Evolutionary conservation across 2,797 vertebrate species (phyloP).

Genomic region (Mormyrus hasselquistii): DNA sequence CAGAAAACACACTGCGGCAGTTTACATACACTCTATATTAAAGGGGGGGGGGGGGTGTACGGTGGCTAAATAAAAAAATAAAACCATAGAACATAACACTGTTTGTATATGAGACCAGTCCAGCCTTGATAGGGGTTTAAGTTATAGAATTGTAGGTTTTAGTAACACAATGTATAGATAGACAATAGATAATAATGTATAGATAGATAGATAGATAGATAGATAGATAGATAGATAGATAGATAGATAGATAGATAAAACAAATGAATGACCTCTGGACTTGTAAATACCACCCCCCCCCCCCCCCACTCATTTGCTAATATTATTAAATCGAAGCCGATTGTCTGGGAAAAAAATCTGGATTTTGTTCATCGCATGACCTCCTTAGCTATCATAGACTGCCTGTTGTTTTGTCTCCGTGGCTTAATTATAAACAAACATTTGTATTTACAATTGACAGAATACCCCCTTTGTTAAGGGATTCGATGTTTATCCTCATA

Average conservation of each 20-base stretch:
- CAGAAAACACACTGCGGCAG: background rate
- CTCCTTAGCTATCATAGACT: background rate
- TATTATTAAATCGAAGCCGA: constrained; percentile 34
- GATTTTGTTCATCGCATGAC: background rate
- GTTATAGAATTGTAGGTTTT: background rate
- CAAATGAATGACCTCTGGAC: background rate
- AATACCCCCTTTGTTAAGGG: constrained; percentile 7
- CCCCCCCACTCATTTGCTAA: background rate
- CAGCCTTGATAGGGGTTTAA: background rate
- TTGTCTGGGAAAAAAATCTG: background rate
- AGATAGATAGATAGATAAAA: background rate
- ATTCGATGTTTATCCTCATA: background rate
- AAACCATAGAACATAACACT: background rate
- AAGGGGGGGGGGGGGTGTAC: background rate
- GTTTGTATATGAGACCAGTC: background rate
- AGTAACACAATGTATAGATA: background rate
- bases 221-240: too few relatives aligned
- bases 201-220: background rate
- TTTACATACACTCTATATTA: background rate
- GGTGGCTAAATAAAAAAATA: background rate
- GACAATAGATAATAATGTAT: background rate
- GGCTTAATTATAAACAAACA: constrained; percentile 11
- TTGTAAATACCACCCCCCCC: background rate
- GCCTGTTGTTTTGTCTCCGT: constrained; percentile 6
- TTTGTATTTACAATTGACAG: constrained; percentile 2